A percentile compares a stretch with the other conserved stretches of the same genome.
These are phyloP conservation scores for Volucella zonaria DNA, from an alignment of 2,888 invertebrate genomes.

Conservation along the genomic window DNA sequence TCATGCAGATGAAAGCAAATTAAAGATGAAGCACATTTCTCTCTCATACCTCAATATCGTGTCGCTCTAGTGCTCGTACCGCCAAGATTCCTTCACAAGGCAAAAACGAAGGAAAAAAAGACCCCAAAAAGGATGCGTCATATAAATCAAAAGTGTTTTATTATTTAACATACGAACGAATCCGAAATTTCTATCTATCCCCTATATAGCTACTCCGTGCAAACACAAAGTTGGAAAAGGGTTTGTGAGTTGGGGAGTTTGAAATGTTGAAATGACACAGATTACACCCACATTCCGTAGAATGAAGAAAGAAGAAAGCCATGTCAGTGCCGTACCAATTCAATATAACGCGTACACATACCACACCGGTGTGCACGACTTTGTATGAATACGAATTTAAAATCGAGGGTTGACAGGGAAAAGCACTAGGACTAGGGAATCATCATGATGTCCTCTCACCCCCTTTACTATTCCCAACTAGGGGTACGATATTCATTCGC, in stretches of 20 bases:
- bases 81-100: neutral
- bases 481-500: constrained; percentile 23
- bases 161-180: constrained; percentile 62
- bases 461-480: neutral
- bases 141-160: constrained; percentile 69
- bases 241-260: neutral
- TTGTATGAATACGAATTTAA: constrained; percentile 48
- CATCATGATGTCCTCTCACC: constrained; percentile 36
- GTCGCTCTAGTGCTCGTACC: too few relatives aligned
- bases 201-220: neutral
- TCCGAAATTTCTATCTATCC: constrained; percentile 34
- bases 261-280: constrained; percentile 35
- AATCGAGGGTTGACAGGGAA: constrained; percentile 46
- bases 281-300: constrained; percentile 8
- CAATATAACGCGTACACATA: neutral
- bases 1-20: constrained; percentile 51
- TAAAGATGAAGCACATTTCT: constrained; percentile 47
- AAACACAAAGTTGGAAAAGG: neutral
- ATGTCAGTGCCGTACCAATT: too few relatives aligned
- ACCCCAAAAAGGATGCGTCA: constrained; percentile 24
- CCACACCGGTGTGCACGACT: constrained; percentile 29
- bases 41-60: neutral
- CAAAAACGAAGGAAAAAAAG: constrained; percentile 19
- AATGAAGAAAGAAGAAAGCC: too few relatives aligned
- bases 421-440: constrained; percentile 41